phyloP scores from a whole-genome alignment of 2,797 vertebrate genomes.

The Falco biarmicus region DNA sequence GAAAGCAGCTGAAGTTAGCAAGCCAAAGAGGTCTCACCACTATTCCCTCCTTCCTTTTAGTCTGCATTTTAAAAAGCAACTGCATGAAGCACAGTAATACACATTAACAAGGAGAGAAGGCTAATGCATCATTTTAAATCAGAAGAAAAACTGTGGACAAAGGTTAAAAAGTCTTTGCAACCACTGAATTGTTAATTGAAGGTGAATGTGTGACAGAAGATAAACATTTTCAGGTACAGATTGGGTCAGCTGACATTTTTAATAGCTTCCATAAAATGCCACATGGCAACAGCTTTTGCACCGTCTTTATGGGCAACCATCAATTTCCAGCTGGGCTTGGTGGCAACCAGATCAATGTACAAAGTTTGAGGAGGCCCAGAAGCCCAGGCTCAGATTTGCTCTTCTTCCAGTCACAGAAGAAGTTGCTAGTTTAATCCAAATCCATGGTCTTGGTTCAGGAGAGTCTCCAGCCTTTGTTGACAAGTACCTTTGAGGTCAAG shows the following conservation, averaged over 20 bases:
- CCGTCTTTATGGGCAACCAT: background rate
- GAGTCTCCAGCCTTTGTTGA: background rate
- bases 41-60: background rate
- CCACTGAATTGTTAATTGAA: background rate
- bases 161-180: background rate
- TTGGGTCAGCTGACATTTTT: background rate
- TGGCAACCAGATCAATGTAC: background rate
- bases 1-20: background rate
- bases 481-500: background rate
- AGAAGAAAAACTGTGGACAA: background rate
- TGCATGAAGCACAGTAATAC: background rate
- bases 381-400: background rate
- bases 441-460: background rate
- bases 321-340: background rate
- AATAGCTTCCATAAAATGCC: constrained; percentile 24
- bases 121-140: background rate
- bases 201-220: background rate
- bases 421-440: background rate
- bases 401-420: background rate
- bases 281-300: constrained; percentile 24
- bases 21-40: background rate
- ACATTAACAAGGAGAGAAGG: background rate
- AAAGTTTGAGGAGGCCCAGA: background rate
- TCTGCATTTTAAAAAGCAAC: background rate
- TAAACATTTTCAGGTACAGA: constrained; percentile 3